phyloP scores from a whole-genome alignment of 2,113 vertebrate genomes.

The Mandrillus leucophaeus region DNA sequence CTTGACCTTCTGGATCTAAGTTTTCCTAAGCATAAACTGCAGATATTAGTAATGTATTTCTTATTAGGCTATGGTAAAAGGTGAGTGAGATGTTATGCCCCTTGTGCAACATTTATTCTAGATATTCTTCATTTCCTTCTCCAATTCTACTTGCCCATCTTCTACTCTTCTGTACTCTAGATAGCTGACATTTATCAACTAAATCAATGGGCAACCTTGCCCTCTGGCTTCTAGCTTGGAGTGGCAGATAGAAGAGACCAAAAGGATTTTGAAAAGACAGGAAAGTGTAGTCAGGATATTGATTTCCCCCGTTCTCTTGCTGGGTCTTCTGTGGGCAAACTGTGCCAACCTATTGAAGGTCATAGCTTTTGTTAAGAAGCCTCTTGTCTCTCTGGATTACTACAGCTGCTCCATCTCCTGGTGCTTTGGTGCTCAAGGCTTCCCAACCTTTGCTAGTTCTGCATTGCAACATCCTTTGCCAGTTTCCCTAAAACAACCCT shows the following conservation, averaged over 20 bases:
- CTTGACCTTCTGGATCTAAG: not conserved
- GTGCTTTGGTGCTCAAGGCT: not conserved
- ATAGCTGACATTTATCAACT: not conserved
- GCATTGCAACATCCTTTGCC: not conserved
- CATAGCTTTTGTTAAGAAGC: not conserved
- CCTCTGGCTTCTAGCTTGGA: not conserved
- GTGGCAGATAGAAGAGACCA: not conserved
- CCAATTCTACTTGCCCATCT: not conserved
- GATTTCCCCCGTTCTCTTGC: not conserved
- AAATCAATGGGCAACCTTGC: not conserved
- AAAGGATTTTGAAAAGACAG: not conserved
- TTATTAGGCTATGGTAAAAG: not conserved
- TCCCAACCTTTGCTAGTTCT: not conserved
- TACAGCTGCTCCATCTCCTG: not conserved
- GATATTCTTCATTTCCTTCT: not conserved
- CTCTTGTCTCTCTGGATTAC: not conserved
- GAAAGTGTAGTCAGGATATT: not conserved
- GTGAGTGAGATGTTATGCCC: not conserved
- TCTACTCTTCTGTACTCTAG: not conserved
- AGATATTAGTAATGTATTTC: not conserved
- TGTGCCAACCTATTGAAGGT: not conserved
- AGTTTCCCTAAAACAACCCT: slow-evolving; percentile 4
- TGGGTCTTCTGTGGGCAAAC: not conserved
- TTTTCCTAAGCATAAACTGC: not conserved
- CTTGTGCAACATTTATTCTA: not conserved